Evolutionary conservation across 2,797 vertebrate species (phyloP), one percentile per base, ranked within the genome.

Genomic region (Acanthornis magna): DNA sequence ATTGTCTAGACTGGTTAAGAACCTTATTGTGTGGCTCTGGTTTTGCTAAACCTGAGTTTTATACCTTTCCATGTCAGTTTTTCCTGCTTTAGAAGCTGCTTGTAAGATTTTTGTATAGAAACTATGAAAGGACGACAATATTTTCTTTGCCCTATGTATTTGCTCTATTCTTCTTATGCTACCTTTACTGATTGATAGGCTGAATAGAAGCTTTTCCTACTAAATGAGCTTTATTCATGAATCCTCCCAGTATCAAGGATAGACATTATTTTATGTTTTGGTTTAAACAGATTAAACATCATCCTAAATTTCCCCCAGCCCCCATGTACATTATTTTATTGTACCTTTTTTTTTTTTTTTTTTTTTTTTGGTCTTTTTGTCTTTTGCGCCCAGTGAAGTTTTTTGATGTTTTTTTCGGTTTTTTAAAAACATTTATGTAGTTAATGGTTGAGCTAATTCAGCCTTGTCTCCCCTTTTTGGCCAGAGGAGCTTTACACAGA

Each of bases 401-500:
- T 48, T 48, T 47, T 20, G 9, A 8, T 19, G 17, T 43, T 45
- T 21, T 19, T 18, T 42, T 30, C 36, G 36, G 36, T 36, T 36
- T 36, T 36, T 36, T 36, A 8, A 36, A 61, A 11, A 48, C 21
- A 23, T 40, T 22, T 63, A 17, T 7, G 2, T 50, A 72, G 50
- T 53, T 43, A 57, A 4, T 65, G 32, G 45, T 77, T 79, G 34
- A 48, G 57, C 73, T 90, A 85, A 89, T 85, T 85, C 76, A 88
- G 25, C 18, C 48, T 30, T 30, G 12, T 92, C 65, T 91, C 48
- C 67, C n/a, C 29, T 58, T 60, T 90, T 84, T 92, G 63, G 38
- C 88, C 60, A 65, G 36, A 91, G 63, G 66, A 74, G 20, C 50
- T 84, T 96, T 96, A 85, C 79, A 73, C 65, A 53, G 95, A 26